Evolutionary conservation across 1,140 invertebrate genomes (phyloP).

Genomic region (Brachionus manjavacas): DNA sequence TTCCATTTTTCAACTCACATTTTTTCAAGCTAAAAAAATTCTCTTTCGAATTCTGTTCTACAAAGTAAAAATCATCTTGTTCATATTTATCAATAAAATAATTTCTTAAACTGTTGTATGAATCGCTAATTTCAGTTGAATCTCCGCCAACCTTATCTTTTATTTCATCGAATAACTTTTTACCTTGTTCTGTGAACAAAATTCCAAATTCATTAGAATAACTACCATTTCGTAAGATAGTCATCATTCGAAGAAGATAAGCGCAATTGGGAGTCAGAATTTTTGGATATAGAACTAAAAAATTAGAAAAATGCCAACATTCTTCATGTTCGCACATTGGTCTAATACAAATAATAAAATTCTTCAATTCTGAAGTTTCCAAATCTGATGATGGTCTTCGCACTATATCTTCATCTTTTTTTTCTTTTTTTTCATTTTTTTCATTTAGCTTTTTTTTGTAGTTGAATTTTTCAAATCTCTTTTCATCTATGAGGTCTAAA

Average conservation of each 20-base stretch:
- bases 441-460: not conserved
- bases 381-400: not conserved
- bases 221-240: not conserved
- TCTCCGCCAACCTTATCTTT: not conserved
- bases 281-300: not conserved
- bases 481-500: slow-evolving; percentile 4
- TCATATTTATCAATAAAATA: not conserved
- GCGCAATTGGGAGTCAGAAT: not conserved
- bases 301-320: slow-evolving; percentile 42
- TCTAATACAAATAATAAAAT: slow-evolving; percentile 44
- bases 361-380: not conserved
- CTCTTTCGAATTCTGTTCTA: not conserved
- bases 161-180: slow-evolving; percentile 1
- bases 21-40: not conserved
- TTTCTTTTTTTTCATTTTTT: slow-evolving; percentile 42
- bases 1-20: slow-evolving; percentile 54
- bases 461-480: not conserved
- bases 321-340: slow-evolving; percentile 51
- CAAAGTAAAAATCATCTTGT: not conserved
- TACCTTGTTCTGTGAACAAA: not conserved
- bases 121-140: not conserved
- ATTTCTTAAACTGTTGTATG: slow-evolving; percentile 6
- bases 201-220: not conserved
- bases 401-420: not conserved
- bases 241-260: slow-evolving; percentile 32